phyloP scores from a whole-genome alignment of 2,888 invertebrate genomes.

The Drosophila pseudotakahashii region DNA sequence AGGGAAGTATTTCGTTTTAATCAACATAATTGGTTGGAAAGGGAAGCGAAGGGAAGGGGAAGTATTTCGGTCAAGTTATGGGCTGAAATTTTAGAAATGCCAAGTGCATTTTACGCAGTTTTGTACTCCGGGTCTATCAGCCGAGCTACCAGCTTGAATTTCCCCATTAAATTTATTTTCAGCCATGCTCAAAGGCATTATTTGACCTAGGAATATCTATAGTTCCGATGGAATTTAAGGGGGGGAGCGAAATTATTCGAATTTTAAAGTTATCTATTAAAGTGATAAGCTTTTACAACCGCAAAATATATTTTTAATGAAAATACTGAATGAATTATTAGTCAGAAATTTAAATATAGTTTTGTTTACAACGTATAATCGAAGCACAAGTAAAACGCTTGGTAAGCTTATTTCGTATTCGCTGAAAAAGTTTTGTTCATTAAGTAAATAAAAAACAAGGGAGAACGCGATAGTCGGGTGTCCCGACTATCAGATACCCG shows the following conservation, averaged over 20 bases:
- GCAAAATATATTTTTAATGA: no score
- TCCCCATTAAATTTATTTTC: not conserved
- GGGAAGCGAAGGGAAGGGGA: slow-evolving; percentile 14
- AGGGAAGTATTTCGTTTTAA: slow-evolving; percentile 31
- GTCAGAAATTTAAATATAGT: no score
- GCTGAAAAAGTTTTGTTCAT: no score
- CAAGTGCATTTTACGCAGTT: not conserved
- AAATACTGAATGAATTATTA: no score
- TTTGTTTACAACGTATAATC: no score
- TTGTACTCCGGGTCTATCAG: not conserved
- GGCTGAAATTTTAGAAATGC: not conserved
- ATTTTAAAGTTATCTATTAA: not conserved
- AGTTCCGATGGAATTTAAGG: slow-evolving; percentile 6
- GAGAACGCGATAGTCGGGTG: no score
- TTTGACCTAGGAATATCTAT: slow-evolving; percentile 25
- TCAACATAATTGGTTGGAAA: slow-evolving; percentile 35
- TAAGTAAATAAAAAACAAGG: no score
- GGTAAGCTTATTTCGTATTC: no score
- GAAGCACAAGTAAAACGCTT: no score
- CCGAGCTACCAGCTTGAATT: not conserved
- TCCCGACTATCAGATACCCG: no score
- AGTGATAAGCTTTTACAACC: no score
- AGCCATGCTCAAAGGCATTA: not conserved
- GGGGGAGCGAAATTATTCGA: not conserved
- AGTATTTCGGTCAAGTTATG: slow-evolving; percentile 29